These are phyloP conservation scores for Xestoiulus laeticollis DNA, from an alignment of 2,888 invertebrate genomes.

Conservation along the genomic window DNA sequence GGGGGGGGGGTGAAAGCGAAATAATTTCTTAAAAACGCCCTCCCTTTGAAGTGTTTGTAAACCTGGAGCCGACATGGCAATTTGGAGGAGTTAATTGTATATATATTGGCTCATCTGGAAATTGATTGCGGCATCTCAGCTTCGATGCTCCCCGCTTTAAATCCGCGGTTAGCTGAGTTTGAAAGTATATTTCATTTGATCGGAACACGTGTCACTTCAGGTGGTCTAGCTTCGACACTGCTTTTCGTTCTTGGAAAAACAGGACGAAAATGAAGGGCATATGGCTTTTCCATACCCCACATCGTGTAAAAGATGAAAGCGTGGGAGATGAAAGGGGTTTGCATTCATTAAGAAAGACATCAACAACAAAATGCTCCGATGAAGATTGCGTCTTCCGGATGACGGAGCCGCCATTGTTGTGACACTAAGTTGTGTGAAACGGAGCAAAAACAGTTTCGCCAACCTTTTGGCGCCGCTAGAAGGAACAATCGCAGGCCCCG, in stretches of 20 bases:
- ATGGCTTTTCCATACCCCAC: neutral
- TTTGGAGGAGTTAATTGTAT: neutral
- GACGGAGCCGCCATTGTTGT: conserved; percentile 14
- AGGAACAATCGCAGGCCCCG: neutral
- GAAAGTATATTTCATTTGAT: neutral
- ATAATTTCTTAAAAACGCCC: neutral
- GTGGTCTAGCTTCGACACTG: neutral
- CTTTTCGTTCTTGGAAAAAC: neutral
- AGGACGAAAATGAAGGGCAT: neutral
- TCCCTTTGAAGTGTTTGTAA: neutral
- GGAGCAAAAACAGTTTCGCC: conserved; percentile 2
- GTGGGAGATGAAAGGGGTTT: neutral
- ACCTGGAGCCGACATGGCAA: neutral
- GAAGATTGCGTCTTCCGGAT: conserved; percentile 20
- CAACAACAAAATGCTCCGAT: neutral
- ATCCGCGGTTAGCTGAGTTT: neutral
- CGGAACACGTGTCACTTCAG: conserved; percentile 2
- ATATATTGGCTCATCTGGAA: conserved; percentile 13
- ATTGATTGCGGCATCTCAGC: neutral
- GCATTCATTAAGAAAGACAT: neutral
- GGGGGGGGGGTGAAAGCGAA: neutral
- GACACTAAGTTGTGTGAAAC: neutral
- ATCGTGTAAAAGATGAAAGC: neutral
- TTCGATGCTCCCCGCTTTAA: neutral
- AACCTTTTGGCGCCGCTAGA: neutral